Evolutionary conservation across 1,140 invertebrate species (phyloP).

Genomic region (Orchestia grillus): DNA sequence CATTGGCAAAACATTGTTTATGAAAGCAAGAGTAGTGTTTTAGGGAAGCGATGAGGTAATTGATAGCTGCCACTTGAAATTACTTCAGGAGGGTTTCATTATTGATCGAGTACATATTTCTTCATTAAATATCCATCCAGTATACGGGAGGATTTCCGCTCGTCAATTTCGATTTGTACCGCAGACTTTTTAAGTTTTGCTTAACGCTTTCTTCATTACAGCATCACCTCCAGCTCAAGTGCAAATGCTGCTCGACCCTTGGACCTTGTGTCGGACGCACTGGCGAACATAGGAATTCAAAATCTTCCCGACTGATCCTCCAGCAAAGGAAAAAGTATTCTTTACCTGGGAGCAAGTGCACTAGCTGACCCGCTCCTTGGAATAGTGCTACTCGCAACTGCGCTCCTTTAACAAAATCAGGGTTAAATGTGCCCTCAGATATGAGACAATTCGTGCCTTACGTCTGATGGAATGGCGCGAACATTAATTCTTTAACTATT

Average conservation of each 20-base stretch:
- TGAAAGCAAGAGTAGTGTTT: too few species aligned
- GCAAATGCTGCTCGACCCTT: neutral
- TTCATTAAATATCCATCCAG: neutral
- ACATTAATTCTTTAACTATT: too few species aligned
- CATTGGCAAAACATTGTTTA: too few species aligned
- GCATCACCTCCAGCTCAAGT: neutral
- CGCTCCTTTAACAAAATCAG: neutral
- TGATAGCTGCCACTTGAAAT: neutral
- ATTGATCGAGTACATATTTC: neutral
- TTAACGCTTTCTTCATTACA: neutral
- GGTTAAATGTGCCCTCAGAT: neutral
- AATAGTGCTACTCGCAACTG: neutral
- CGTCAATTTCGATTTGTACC: neutral
- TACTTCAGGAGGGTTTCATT: neutral
- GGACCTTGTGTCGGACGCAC: neutral
- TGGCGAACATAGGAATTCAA: neutral
- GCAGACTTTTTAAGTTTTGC: neutral
- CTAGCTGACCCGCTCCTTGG: neutral
- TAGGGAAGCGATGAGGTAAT: neutral
- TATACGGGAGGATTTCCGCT: neutral
- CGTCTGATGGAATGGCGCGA: neutral
- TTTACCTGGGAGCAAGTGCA: neutral
- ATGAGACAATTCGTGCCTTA: neutral
- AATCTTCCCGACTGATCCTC: neutral
- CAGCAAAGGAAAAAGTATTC: neutral